Evolutionary conservation across 1,140 invertebrate species (phyloP).

Genomic region (Bombus balteatus): DNA sequence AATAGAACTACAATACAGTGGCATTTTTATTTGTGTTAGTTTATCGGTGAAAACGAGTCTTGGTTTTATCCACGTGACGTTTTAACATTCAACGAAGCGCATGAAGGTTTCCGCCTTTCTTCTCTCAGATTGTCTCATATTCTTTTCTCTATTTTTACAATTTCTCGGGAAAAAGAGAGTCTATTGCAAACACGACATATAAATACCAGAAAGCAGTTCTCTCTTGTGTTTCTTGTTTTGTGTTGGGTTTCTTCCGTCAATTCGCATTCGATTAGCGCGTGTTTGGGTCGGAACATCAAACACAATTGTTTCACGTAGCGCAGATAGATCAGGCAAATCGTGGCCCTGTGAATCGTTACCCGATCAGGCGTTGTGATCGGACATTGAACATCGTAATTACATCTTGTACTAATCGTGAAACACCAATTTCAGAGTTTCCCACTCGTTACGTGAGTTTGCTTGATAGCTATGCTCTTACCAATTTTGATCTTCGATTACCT

Average conservation of each 20-base stretch:
- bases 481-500: not conserved
- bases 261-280: slow-evolving; percentile 23
- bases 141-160: not conserved
- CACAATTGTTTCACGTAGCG: not conserved
- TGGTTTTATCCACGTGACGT: not conserved
- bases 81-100: not conserved
- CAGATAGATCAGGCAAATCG: not conserved
- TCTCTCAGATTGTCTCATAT: not conserved
- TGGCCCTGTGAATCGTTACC: not conserved
- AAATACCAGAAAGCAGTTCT: not conserved
- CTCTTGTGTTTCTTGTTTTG: not conserved
- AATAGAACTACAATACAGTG: not conserved
- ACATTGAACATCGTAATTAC: not conserved
- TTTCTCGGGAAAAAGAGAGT: not conserved
- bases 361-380: not conserved
- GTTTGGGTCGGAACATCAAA: not conserved
- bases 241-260: not conserved
- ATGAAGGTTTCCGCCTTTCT: not conserved
- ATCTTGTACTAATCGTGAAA: not conserved
- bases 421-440: not conserved
- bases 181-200: not conserved
- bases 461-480: not conserved
- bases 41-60: too few species aligned
- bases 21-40: not conserved
- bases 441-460: not conserved